Conservation (phyloP, 2,888 invertebrate genomes). For the Leucoptera coffeella region DNA sequence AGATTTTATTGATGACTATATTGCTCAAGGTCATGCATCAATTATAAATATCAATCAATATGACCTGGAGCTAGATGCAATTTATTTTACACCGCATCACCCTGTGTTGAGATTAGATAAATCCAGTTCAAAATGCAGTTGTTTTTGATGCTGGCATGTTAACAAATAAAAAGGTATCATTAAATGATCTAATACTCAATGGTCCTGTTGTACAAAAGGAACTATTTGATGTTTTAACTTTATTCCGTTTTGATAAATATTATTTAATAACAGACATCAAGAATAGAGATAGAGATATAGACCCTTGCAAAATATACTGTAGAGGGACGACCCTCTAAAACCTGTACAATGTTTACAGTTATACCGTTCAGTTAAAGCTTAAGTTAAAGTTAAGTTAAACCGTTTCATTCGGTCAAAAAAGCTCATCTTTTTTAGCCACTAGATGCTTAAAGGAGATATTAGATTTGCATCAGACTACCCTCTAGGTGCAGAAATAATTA, state of each 20-base stretch:
- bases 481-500: neutral
- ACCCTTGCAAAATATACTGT: too few species aligned
- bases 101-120: too few species aligned
- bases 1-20: conserved; percentile 3
- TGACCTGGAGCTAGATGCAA: conserved; percentile 1
- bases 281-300: neutral
- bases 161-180: neutral
- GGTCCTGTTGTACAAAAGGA: neutral
- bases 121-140: too few species aligned
- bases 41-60: neutral
- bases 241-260: too few species aligned
- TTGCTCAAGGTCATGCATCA: conserved; percentile 1
- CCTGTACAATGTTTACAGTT: too few species aligned
- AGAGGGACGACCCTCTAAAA: neutral
- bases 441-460: too few species aligned
- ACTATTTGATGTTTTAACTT: neutral
- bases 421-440: neutral
- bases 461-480: neutral
- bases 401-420: neutral
- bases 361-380: too few species aligned
- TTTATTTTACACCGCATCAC: conserved; percentile 2
- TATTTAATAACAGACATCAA: neutral
- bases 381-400: too few species aligned
- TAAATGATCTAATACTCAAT: neutral
- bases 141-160: neutral